A percentile compares a stretch with the other conserved stretches of the same genome.
Evolutionary conservation across 2,888 invertebrate genomes (phyloP).

Genomic region (Drosophila trichaetosa): DNA sequence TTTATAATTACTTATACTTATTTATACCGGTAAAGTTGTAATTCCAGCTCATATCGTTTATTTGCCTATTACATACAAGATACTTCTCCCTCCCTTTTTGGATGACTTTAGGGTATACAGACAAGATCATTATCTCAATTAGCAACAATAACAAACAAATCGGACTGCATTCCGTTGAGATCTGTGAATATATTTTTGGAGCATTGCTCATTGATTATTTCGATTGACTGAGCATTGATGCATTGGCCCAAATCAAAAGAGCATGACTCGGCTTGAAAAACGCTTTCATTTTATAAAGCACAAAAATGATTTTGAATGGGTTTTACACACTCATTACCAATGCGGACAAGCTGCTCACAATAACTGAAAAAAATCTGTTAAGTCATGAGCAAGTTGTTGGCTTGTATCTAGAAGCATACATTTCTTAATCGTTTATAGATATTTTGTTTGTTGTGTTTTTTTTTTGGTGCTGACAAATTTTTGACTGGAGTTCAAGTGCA

Average conservation of each 20-base stretch:
- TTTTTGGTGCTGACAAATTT: constrained; percentile 3
- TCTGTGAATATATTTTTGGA: constrained; percentile 21
- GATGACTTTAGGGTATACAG: background rate
- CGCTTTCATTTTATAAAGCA: constrained; percentile 15
- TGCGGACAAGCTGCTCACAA: constrained; percentile 20
- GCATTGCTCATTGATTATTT: constrained; percentile 23
- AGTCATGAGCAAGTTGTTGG: constrained; percentile 42
- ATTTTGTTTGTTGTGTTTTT: background rate
- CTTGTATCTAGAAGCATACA: constrained; percentile 20
- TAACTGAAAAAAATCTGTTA: constrained; percentile 26
- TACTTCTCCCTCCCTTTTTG: background rate
- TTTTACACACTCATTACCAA: constrained; percentile 34
- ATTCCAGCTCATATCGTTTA: background rate
- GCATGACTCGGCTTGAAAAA: constrained; percentile 46
- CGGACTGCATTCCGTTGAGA: constrained; percentile 45
- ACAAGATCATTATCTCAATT: constrained; percentile 29
- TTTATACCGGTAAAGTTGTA: background rate
- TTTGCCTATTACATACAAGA: background rate
- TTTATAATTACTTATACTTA: background rate
- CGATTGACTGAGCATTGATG: constrained; percentile 11
- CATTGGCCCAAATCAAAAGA: constrained; percentile 36
- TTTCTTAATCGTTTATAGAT: constrained; percentile 19
- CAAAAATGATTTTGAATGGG: constrained; percentile 27
- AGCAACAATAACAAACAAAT: constrained; percentile 28
- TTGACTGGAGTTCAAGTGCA: constrained; percentile 64